Evolutionary conservation across 2,888 invertebrate genomes (phyloP).

Genomic region (Drosophila nr. perissopoda): DNA sequence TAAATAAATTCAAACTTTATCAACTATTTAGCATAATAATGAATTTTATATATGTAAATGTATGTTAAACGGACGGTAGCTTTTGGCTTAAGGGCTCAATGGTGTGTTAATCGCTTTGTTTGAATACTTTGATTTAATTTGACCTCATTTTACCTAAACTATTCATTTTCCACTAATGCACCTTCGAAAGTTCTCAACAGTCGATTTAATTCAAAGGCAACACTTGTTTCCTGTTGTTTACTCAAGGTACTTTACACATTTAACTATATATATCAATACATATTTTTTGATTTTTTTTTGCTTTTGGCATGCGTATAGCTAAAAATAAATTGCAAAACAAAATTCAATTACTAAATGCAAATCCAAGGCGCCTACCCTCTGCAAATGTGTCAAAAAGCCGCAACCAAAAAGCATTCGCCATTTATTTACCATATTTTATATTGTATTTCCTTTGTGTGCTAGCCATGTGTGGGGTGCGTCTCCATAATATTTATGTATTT

Average conservation of each 20-base stretch:
- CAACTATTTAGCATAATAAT: neutral
- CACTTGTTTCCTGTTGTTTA: constrained; percentile 41
- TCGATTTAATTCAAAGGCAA: constrained; percentile 8
- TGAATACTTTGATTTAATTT: neutral
- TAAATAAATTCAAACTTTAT: neutral
- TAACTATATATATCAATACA: constrained; percentile 22
- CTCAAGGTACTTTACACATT: constrained; percentile 21
- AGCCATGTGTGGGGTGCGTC: constrained; percentile 57
- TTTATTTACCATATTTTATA: constrained; percentile 69
- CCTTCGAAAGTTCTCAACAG: neutral
- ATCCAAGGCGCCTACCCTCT: constrained; percentile 47
- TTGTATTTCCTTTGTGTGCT: constrained; percentile 39
- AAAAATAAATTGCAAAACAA: constrained; percentile 76
- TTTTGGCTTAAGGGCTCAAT: neutral
- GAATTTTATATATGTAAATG: neutral
- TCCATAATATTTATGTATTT: constrained; percentile 70
- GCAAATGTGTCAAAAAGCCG: constrained; percentile 64
- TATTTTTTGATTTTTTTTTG: constrained; percentile 1
- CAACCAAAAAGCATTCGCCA: constrained; percentile 66
- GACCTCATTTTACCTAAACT: neutral
- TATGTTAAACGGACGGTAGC: neutral
- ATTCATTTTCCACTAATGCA: neutral
- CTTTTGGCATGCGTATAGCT: constrained; percentile 57
- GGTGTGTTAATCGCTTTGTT: neutral
- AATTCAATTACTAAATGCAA: constrained; percentile 80